Conservation (phyloP, 2,888 invertebrate species). For the Apodemia hepburni region DNA sequence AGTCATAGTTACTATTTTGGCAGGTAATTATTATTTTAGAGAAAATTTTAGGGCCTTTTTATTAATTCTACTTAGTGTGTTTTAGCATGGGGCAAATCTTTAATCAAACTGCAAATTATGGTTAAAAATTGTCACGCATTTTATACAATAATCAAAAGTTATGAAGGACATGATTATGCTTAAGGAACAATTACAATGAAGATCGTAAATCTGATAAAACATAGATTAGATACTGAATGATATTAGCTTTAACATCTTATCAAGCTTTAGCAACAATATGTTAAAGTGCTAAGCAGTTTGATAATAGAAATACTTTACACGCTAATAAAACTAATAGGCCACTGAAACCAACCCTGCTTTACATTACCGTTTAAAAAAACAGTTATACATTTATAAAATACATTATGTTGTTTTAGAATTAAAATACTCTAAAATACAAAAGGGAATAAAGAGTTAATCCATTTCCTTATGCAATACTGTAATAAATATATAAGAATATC, state of each 20-base stretch:
- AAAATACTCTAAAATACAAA: slow-evolving; percentile 52
- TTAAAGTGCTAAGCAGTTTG: slow-evolving; percentile 1
- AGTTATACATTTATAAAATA: neutral
- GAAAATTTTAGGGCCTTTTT: slow-evolving; percentile 25
- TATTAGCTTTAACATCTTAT: too few relatives aligned
- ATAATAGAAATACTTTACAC: slow-evolving; percentile 12
- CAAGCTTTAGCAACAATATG: neutral
- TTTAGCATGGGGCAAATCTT: slow-evolving; percentile 16
- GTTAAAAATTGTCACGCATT: neutral
- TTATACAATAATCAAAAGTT: neutral
- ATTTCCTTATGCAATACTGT: neutral
- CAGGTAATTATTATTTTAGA: slow-evolving; percentile 55
- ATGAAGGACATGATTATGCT: neutral
- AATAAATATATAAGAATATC: neutral
- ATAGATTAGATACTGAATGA: neutral
- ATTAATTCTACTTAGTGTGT: neutral
- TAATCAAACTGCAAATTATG: slow-evolving; percentile 20
- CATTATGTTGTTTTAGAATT: slow-evolving; percentile 36
- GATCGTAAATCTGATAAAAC: neutral
- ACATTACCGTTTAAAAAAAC: neutral
- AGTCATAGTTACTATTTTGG: slow-evolving; percentile 76
- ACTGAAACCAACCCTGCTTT: slow-evolving; percentile 26
- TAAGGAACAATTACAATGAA: neutral
- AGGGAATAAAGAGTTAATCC: neutral
- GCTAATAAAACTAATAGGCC: slow-evolving; percentile 29